Evolutionary conservation across 2,888 invertebrate species (phyloP).

Genomic region (Nomada ruficornis): DNA sequence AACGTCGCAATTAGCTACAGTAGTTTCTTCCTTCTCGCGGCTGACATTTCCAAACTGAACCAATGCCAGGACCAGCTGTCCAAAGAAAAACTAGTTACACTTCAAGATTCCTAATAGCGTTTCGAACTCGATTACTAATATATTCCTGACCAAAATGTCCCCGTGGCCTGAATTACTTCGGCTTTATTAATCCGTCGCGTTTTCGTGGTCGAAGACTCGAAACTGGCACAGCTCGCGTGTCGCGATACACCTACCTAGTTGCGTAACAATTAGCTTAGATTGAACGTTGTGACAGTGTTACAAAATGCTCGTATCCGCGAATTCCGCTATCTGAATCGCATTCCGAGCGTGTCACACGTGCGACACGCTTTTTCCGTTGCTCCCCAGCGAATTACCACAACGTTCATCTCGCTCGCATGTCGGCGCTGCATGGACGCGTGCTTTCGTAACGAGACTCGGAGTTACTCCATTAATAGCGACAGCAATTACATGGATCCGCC

Average conservation of each 20-base stretch:
- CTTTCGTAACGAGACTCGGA: slow-evolving; percentile 66
- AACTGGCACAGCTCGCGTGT: neutral
- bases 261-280: slow-evolving; percentile 1
- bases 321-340: slow-evolving; percentile 8
- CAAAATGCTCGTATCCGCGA: slow-evolving; percentile 11
- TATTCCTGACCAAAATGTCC: neutral
- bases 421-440: slow-evolving; percentile 28
- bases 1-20: slow-evolving; percentile 1
- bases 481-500: slow-evolving; percentile 66
- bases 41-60: slow-evolving; percentile 12
- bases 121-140: neutral
- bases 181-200: slow-evolving; percentile 1
- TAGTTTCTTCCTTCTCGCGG: neutral
- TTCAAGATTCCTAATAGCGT: neutral
- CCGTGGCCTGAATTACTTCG: too few species aligned
- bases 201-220: neutral
- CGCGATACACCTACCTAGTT: neutral
- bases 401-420: slow-evolving; percentile 14
- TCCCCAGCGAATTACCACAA: neutral
- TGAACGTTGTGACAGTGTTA: neutral
- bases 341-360: slow-evolving; percentile 9
- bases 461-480: slow-evolving; percentile 70
- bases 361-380: neutral
- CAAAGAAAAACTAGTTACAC: slow-evolving; percentile 9
- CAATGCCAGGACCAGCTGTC: slow-evolving; percentile 3